Evolutionary conservation across 2,888 invertebrate genomes (phyloP).

Genomic region (Drosophila nr. perissopoda): DNA sequence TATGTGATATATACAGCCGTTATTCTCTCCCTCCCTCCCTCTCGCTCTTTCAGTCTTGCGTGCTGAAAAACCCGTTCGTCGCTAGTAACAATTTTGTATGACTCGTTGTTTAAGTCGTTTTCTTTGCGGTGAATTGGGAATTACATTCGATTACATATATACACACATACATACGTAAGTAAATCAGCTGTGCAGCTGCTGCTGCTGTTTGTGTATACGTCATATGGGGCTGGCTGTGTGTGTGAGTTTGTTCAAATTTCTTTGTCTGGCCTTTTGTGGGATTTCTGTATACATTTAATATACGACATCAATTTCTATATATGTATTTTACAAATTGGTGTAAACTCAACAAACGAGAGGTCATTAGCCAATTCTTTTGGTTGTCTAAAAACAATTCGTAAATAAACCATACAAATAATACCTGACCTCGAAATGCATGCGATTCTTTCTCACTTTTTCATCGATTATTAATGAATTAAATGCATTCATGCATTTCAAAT

Average conservation of each 20-base stretch:
- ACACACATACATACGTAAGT: conserved; percentile 5
- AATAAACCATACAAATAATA: conserved; percentile 28
- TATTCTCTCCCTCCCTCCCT: neutral
- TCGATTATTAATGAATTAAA: conserved; percentile 24
- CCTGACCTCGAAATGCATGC: conserved; percentile 11
- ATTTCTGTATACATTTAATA: conserved; percentile 3
- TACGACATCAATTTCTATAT: conserved; percentile 1
- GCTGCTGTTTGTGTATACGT: conserved; percentile 5
- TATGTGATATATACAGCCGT: conserved; percentile 6
- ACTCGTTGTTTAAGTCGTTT: conserved; percentile 24
- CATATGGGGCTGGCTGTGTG: neutral
- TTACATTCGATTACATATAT: conserved; percentile 23
- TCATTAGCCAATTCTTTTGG: conserved; percentile 53
- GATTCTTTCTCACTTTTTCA: conserved; percentile 11
- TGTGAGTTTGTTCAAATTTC: conserved; percentile 33
- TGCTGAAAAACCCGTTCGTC: conserved; percentile 42
- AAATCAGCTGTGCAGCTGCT: conserved; percentile 62
- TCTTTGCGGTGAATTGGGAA: conserved; percentile 30
- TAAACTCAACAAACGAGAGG: conserved; percentile 52
- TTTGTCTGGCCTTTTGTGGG: conserved; percentile 51
- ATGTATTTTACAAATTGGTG: conserved; percentile 14
- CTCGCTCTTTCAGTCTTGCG: neutral
- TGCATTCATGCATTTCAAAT: conserved; percentile 11
- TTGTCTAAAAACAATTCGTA: conserved; percentile 10
- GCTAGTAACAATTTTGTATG: conserved; percentile 28